Evolutionary conservation across 2,888 invertebrate species (phyloP).

Genomic region (Athalia cordata): DNA sequence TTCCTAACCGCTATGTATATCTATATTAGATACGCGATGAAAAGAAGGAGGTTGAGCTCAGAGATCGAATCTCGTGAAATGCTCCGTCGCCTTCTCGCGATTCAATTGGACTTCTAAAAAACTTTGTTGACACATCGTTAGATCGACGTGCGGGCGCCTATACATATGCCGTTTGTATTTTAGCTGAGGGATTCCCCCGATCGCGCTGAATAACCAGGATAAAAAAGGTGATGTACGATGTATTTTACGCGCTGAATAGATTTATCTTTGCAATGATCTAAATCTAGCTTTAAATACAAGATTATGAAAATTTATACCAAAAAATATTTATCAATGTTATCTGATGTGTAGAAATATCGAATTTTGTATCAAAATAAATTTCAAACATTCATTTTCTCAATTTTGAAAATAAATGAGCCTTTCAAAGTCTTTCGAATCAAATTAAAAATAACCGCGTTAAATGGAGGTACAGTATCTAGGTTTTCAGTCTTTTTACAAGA

Average conservation of each 20-base stretch:
- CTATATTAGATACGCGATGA: not conserved
- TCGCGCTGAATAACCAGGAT: not conserved
- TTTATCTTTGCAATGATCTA: not conserved
- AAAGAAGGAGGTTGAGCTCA: constrained; percentile 2
- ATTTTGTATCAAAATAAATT: too few species aligned
- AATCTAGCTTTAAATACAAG: not conserved
- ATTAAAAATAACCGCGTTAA: too few species aligned
- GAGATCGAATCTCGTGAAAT: constrained; percentile 35
- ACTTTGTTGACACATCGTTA: constrained; percentile 38
- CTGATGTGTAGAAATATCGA: too few species aligned
- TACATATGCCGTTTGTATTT: constrained; percentile 12
- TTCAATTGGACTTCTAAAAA: constrained; percentile 32
- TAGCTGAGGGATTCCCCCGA: constrained; percentile 4
- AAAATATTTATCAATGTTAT: too few species aligned
- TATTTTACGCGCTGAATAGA: not conserved
- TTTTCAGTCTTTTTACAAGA: too few species aligned
- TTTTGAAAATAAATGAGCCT: too few species aligned
- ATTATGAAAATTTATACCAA: too few species aligned
- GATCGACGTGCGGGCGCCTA: constrained; percentile 7
- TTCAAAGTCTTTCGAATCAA: too few species aligned
- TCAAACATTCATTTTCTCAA: too few species aligned
- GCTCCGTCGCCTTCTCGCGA: constrained; percentile 26
- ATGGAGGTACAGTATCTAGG: too few species aligned
- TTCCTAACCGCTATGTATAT: not conserved
- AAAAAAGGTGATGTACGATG: not conserved